phyloP scores from a whole-genome alignment of 2,888 invertebrate species.

The Tachina lurida region DNA sequence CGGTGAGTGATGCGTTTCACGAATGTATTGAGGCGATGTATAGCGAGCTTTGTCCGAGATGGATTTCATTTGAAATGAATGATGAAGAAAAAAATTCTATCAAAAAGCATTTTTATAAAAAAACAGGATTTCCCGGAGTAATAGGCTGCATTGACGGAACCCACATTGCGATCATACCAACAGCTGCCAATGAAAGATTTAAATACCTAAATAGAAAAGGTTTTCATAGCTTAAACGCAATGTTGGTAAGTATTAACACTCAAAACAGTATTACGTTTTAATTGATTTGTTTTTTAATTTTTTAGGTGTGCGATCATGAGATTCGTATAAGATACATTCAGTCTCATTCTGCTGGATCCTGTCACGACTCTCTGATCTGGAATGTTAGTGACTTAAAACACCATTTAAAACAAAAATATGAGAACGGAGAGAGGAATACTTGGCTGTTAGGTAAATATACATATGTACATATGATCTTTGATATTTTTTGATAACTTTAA shows the following conservation, averaged over 20 bases:
- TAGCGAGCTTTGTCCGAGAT: too few relatives aligned
- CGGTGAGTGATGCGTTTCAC: too few relatives aligned
- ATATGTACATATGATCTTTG: too few relatives aligned
- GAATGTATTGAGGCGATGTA: too few relatives aligned
- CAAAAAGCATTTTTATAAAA: too few relatives aligned
- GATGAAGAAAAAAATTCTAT: too few relatives aligned
- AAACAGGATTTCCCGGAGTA: too few relatives aligned
- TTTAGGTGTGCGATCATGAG: slow-evolving; percentile 1
- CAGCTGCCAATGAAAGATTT: too few relatives aligned
- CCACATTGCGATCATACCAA: too few relatives aligned
- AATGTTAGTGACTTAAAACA: neutral
- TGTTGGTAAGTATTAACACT: neutral
- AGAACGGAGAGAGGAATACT: neutral
- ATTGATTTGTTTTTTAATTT: neutral
- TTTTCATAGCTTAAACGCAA: neutral
- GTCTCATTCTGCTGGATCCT: neutral
- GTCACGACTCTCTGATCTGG: neutral
- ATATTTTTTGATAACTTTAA: too few relatives aligned
- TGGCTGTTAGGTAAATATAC: too few relatives aligned
- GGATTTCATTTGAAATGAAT: too few relatives aligned
- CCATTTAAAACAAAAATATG: slow-evolving; percentile 4
- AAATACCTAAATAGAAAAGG: slow-evolving; percentile 11
- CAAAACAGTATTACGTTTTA: neutral
- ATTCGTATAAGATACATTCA: slow-evolving; percentile 1
- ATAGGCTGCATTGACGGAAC: neutral